Base-by-base conservation (phyloP, 2,797 vertebrate species). In the Poeciliopsis paucimaculata region DNA sequence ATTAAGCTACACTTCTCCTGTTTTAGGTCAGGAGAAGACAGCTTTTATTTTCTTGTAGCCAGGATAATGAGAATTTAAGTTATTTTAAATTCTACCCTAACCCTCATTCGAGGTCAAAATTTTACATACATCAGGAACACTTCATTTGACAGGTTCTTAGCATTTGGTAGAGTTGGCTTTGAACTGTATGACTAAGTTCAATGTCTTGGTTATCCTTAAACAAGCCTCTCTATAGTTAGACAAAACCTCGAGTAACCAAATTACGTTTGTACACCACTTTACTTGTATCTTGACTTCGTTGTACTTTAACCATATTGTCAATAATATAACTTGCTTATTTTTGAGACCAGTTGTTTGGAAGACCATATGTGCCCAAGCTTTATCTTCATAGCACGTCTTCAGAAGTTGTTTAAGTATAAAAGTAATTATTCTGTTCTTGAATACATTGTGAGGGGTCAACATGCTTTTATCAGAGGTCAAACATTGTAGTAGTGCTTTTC, bases 211-310 rank as follows among this genome's bases (percentile, higher is more conserved):
- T 46, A 46, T 46, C 12, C 45, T 46, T 15, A 13, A 46, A 46
- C 45, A 11, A 26, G 53, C 26, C 49, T 20, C 49, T 55, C 53
- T n/a, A 28, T 57, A 57, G n/a, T n/a, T 57, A 11, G 26, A 26
- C 26, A 28, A 60, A 15, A 15, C 5, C 28, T 60, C 0, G n/a
- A 31, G 57, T 31, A 60, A 28, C n/a, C n/a, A 26, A 55, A n/a
- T 31, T 26, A 2, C 2, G 16, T 26, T 34, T 51, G 12, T 64
- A 64, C 28, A 64, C 2, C 34, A 64, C 9, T 16, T 18, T 36
- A 28, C 62, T 36, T 36, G 15, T 23, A 36, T 23, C 23, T 78
- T 76, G 76, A 39, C 75, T 83, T 88, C 83, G 2, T 62, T 62
- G 28, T 34, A 31, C 28, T 16, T 31, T 31, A 34, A 34, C 28